Conservation (phyloP, 1,140 invertebrate species). For the Phortica variegata region DNA sequence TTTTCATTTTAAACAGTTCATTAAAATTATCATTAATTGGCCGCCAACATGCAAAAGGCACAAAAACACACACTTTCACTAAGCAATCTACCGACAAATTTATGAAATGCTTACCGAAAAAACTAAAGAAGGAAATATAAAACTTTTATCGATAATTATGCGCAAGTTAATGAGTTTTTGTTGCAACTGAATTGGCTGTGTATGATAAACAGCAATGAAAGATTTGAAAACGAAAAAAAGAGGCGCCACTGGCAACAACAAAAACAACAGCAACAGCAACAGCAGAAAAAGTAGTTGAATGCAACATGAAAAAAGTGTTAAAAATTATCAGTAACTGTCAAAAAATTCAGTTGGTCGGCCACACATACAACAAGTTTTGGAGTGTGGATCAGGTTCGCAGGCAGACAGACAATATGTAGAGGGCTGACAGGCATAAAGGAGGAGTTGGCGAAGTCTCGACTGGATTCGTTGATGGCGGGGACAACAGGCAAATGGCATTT, state of each 20-base stretch:
- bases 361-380: not conserved
- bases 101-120: too few species aligned
- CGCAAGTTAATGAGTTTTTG: too few species aligned
- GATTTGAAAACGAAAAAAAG: too few species aligned
- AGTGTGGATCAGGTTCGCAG: too few species aligned
- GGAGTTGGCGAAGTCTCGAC: too few species aligned
- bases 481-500: constrained; percentile 50
- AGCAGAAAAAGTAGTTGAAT: constrained; percentile 47
- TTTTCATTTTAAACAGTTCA: not conserved
- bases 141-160: too few species aligned
- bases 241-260: constrained; percentile 20
- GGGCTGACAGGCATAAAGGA: too few species aligned
- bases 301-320: constrained; percentile 19
- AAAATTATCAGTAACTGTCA: constrained; percentile 51
- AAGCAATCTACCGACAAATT: not conserved
- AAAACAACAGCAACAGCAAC: constrained; percentile 14
- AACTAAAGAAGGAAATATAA: too few species aligned
- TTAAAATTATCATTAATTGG: constrained; percentile 18
- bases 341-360: constrained; percentile 14
- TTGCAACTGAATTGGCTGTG: too few species aligned
- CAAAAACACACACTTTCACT: constrained; percentile 23
- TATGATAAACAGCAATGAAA: too few species aligned
- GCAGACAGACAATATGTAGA: too few species aligned
- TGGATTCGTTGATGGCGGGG: too few species aligned
- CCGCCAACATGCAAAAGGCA: constrained; percentile 13